Evolutionary conservation across 2,113 vertebrate genomes (phyloP).

Genomic region (Oryzias curvinotus): DNA sequence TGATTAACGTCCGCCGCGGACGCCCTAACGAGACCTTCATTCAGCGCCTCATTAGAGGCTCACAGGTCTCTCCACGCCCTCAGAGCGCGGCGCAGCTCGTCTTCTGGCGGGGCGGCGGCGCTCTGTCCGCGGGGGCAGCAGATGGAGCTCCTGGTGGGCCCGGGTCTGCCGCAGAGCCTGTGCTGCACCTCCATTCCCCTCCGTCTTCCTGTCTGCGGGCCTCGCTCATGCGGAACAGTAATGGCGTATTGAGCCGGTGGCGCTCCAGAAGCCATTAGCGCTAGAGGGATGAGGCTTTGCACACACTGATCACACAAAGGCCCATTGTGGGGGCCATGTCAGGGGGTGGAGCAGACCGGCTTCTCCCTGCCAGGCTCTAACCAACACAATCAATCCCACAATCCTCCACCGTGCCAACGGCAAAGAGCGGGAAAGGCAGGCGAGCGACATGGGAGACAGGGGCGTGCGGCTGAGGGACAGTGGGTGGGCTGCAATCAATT

Average conservation of each 20-base stretch:
- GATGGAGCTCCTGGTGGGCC: constrained; percentile 52
- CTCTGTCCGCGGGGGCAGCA: constrained; percentile 20
- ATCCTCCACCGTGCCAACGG: constrained; percentile 35
- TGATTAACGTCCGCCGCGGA: constrained; percentile 59
- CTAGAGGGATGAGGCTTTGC: constrained; percentile 59
- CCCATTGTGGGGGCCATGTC: constrained; percentile 66
- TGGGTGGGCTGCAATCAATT: constrained; percentile 57
- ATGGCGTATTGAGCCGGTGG: constrained; percentile 64
- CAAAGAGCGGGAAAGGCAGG: constrained; percentile 3
- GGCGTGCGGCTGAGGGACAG: constrained; percentile 42
- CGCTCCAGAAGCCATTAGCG: constrained; percentile 67
- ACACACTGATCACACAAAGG: constrained; percentile 58
- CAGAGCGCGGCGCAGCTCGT: constrained; percentile 33
- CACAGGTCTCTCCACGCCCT: constrained; percentile 41
- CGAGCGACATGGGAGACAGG: constrained; percentile 28
- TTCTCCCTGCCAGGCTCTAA: constrained; percentile 52
- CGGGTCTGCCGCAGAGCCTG: not conserved
- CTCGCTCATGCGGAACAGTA: constrained; percentile 59
- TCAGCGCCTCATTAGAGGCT: constrained; percentile 67
- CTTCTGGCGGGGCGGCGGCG: constrained; percentile 16
- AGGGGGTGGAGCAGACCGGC: constrained; percentile 53
- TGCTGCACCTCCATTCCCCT: constrained; percentile 29
- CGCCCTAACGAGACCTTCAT: constrained; percentile 67
- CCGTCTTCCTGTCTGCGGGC: constrained; percentile 20
- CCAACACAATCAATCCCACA: constrained; percentile 64